Evolutionary conservation across 2,113 vertebrate species (phyloP), one percentile per base, ranked within the genome.

Genomic region (Apistogramma diplotaenia): DNA sequence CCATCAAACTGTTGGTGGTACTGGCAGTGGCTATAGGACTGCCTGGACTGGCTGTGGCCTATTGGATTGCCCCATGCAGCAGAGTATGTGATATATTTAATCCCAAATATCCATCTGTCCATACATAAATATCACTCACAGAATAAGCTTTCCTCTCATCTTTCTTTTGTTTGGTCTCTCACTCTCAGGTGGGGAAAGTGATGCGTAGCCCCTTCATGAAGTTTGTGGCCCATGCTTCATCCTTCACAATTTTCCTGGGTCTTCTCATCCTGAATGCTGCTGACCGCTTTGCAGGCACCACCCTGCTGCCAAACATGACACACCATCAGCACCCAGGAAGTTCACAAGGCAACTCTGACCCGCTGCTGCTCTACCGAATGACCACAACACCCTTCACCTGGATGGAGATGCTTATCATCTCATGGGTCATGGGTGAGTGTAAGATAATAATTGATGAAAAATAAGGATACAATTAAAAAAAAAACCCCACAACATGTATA

Each of bases 141-240:
- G 16, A 49, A 12, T 0, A 67, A 70, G 43, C 25, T 70, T 70
- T 70, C 25, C 0, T 82, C 55, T 85, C 27, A 67, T 53, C 16
- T 43, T 78, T 3, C 2, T 11, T 1, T 23, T 40, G 5, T 10
- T 70, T 78, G 18, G 23, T 85, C 18, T 75, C 53, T 51, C 43
- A n/a, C 53, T 94, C 90, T 77, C 95, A 99, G 98, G 95, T 98
- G 91, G 98, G 97, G 65, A 98, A 94, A 85, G 96, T 99, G 85
- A 96, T 99, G 97, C 96, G 98, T 8, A 97, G 97, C 85, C 98
- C 98, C 6, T 99, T 99, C 89, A 97, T 99, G 96, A 99, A 99
- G 94, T 99, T 99, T 89, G 98, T 99, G 58, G 98, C 98, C 27
- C 98, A 99, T 1, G 98, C 97, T 7, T 97, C 97, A 23, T 99